Percentiles rank a stretch among this genome's conserved stretches.
Evolutionary conservation across 2,888 invertebrate species (phyloP).

Genomic region (Phorcus lineatus): DNA sequence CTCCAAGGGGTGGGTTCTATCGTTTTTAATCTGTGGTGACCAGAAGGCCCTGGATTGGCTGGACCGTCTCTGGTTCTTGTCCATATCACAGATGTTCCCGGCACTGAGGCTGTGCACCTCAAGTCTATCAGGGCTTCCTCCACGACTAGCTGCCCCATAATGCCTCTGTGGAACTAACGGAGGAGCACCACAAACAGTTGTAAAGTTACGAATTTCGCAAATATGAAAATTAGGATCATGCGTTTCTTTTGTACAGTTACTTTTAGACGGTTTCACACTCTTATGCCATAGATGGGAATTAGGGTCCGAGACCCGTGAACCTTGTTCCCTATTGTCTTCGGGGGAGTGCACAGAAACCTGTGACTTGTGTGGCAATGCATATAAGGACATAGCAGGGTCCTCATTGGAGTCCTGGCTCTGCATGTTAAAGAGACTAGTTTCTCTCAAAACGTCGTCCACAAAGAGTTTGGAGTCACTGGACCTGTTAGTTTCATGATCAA

Average conservation of each 20-base stretch:
- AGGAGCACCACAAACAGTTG: background rate
- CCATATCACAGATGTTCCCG: slow-evolving; percentile 10
- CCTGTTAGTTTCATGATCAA: background rate
- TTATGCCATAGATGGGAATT: background rate
- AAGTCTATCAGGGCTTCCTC: background rate
- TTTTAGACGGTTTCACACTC: background rate
- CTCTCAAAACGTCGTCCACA: background rate
- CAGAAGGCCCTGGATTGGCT: background rate
- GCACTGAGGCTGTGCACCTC: background rate
- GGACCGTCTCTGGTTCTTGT: background rate
- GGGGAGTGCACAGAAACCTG: background rate
- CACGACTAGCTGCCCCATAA: background rate
- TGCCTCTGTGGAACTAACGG: background rate
- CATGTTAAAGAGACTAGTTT: background rate
- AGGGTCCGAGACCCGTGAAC: background rate
- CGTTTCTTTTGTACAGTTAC: background rate
- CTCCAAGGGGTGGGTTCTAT: background rate
- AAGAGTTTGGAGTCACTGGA: background rate
- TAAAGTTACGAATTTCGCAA: background rate
- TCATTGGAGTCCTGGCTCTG: slow-evolving; percentile 3
- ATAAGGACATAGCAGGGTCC: background rate
- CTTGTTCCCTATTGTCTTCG: background rate
- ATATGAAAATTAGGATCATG: background rate
- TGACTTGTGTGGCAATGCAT: background rate
- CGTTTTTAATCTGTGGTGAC: background rate